A percentile compares a stretch with the other conserved stretches of the same genome.
Evolutionary conservation across 2,888 invertebrate species (phyloP).

Genomic region (Sphaerophoria taeniata): DNA sequence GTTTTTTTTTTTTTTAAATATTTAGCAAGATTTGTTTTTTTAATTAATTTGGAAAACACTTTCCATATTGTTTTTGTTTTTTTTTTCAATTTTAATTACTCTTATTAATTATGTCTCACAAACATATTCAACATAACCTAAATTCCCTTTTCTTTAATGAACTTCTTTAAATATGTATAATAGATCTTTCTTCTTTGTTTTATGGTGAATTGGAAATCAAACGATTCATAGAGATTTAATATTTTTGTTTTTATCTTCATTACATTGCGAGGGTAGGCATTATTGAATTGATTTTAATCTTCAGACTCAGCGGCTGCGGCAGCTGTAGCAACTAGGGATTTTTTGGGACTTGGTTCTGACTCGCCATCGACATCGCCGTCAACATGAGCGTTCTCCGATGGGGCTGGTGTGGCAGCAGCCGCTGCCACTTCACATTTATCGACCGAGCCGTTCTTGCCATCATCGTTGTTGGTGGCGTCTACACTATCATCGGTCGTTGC

Average conservation of each 20-base stretch:
- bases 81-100: constrained; percentile 15
- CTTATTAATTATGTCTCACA: constrained; percentile 54
- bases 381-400: constrained; percentile 50
- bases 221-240: constrained; percentile 49
- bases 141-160: constrained; percentile 47
- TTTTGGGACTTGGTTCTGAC: constrained; percentile 80
- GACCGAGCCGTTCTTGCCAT: constrained; percentile 73
- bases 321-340: constrained; percentile 76
- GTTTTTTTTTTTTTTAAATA: constrained; percentile 50
- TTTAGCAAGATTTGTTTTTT: constrained; percentile 60
- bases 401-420: constrained; percentile 80
- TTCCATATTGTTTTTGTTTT: constrained; percentile 44
- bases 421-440: constrained; percentile 79
- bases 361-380: constrained; percentile 76
- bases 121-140: constrained; percentile 59
- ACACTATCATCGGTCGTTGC: constrained; percentile 71
- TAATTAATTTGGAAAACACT: constrained; percentile 39
- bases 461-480: constrained; percentile 68
- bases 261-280: constrained; percentile 75
- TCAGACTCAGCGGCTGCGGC: constrained; percentile 74
- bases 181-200: constrained; percentile 29
- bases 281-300: constrained; percentile 3
- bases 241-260: constrained; percentile 54
- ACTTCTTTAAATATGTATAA: constrained; percentile 51
- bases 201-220: constrained; percentile 67